Evolutionary conservation across 2,113 vertebrate species (phyloP).

Genomic region (Lagopus muta): DNA sequence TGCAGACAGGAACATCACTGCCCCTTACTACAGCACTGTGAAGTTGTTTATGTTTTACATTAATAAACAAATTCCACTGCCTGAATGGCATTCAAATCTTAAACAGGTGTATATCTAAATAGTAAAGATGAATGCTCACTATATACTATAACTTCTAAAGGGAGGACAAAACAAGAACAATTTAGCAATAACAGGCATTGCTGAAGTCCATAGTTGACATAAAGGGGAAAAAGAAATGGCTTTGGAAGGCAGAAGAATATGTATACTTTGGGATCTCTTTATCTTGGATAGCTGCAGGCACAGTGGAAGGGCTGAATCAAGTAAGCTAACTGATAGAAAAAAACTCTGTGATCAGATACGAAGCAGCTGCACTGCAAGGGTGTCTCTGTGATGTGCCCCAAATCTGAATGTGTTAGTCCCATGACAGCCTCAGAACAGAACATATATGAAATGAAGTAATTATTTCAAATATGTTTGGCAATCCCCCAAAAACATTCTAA

Average conservation of each 20-base stretch:
- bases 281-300: neutral
- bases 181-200: neutral
- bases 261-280: neutral
- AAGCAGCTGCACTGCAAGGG: neutral
- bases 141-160: neutral
- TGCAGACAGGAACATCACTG: neutral
- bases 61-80: neutral
- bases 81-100: neutral
- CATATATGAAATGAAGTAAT: neutral
- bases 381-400: neutral
- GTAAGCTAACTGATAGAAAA: neutral
- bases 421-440: neutral
- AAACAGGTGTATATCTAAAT: neutral
- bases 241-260: neutral
- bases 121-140: neutral
- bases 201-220: neutral
- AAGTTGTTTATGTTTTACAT: neutral
- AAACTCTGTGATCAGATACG: neutral
- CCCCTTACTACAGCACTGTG: neutral
- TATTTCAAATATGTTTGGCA: neutral
- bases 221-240: neutral
- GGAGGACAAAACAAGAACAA: neutral
- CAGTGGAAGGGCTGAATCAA: neutral
- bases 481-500: neutral
- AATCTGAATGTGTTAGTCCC: neutral